A percentile compares a stretch with the other conserved stretches of the same genome.
Conservation (phyloP, 2,888 invertebrate species). For the Neoitamus cyanurus region DNA sequence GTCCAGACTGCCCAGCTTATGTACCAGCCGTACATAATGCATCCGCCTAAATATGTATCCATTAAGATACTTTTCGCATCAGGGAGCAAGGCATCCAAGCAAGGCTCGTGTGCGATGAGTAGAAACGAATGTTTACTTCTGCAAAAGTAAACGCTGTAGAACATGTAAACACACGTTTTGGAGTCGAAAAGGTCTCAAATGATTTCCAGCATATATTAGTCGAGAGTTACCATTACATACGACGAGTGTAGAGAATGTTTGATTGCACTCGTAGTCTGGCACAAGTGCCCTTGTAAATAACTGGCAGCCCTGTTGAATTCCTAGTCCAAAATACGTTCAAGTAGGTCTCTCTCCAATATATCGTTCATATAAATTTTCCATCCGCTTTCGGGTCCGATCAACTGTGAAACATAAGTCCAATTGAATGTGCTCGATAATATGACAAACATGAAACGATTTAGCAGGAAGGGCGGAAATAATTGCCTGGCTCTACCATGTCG, state of each 20-base stretch:
- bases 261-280: constrained; percentile 6
- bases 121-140: constrained; percentile 32
- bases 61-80: constrained; percentile 39
- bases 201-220: constrained; percentile 26
- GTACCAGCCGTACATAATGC: background rate
- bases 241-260: constrained; percentile 10
- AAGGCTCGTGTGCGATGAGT: background rate
- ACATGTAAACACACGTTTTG: constrained; percentile 35
- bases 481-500: background rate
- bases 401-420: constrained; percentile 45
- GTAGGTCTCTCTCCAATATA: constrained; percentile 15
- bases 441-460: constrained; percentile 35
- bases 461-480: constrained; percentile 31
- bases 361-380: constrained; percentile 44
- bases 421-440: constrained; percentile 40
- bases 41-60: constrained; percentile 32
- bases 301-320: constrained; percentile 29
- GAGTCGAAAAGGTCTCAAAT: constrained; percentile 21
- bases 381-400: constrained; percentile 44
- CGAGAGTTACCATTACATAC: background rate
- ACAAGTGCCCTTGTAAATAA: constrained; percentile 37
- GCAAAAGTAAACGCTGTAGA: constrained; percentile 16
- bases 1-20: background rate
- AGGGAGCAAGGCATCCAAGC: background rate
- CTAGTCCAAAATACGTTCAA: background rate